Conservation (phyloP, 2,113 vertebrate species). For the Centrocercus urophasianus region DNA sequence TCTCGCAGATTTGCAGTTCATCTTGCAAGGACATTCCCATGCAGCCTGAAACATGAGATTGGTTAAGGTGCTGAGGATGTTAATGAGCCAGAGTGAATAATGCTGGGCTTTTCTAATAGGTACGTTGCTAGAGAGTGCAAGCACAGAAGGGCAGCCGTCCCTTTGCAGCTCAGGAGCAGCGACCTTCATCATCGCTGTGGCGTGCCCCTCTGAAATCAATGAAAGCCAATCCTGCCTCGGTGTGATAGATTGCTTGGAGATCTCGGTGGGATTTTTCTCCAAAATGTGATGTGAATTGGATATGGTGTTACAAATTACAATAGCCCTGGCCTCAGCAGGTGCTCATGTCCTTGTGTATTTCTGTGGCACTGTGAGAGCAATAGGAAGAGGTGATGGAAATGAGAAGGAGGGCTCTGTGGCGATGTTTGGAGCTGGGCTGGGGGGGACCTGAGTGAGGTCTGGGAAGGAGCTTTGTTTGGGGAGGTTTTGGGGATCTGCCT, state of each 20-base stretch:
- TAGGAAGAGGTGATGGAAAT: neutral
- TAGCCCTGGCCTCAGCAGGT: neutral
- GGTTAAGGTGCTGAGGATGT: neutral
- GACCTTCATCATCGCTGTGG: neutral
- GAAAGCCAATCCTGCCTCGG: neutral
- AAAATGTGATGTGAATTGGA: neutral
- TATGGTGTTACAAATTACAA: too few species aligned
- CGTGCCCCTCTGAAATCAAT: neutral
- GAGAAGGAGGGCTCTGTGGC: neutral
- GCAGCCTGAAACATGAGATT: neutral
- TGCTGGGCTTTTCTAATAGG: neutral
- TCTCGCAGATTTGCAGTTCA: neutral
- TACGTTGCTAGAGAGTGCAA: neutral
- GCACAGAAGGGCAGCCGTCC: neutral
- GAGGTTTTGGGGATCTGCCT: neutral
- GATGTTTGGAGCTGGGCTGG: neutral
- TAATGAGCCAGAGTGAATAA: neutral
- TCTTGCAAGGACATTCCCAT: neutral
- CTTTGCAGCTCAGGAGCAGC: neutral
- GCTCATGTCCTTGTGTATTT: accelerated
- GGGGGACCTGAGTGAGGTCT: neutral
- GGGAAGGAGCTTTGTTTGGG: neutral
- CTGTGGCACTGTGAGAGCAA: neutral
- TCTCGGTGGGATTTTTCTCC: neutral
- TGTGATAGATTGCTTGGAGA: neutral